Percentiles rank a stretch among this genome's conserved stretches.
Conservation (phyloP, 2,888 invertebrate genomes). For the Mantis religiosa region DNA sequence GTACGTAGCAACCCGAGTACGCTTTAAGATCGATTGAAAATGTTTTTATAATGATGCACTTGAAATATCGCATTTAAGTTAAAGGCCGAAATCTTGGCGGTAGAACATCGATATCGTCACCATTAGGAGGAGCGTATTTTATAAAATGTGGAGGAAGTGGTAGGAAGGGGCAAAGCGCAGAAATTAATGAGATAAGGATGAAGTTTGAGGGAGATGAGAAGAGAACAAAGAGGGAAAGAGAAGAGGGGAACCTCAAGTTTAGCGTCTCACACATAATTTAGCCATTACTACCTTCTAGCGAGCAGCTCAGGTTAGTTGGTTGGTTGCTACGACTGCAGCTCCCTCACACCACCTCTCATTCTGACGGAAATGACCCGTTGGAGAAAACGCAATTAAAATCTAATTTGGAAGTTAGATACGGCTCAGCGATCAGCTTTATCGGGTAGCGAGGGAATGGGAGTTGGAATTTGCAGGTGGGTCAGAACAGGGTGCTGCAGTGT, state of each 20-base stretch:
- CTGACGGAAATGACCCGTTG: slow-evolving; percentile 31
- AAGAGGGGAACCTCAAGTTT: slow-evolving; percentile 8
- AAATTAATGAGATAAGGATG: slow-evolving; percentile 17
- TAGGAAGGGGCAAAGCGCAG: background rate
- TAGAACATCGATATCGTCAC: background rate
- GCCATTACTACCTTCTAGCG: slow-evolving; percentile 20
- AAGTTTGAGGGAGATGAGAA: background rate
- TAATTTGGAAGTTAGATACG: slow-evolving; percentile 32
- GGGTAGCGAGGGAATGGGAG: slow-evolving; percentile 18
- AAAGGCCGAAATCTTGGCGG: background rate
- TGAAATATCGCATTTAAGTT: background rate
- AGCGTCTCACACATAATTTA: slow-evolving; percentile 27
- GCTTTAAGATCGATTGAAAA: background rate
- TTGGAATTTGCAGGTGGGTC: background rate
- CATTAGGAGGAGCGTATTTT: background rate
- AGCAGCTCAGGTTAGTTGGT: slow-evolving; percentile 1
- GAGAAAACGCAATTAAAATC: slow-evolving; percentile 34
- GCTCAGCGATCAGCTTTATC: slow-evolving; percentile 32
- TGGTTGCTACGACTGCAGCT: background rate
- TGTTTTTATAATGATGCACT: background rate
- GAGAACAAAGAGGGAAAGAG: background rate
- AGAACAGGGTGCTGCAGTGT: background rate
- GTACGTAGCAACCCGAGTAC: no score
- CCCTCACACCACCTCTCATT: slow-evolving; percentile 3
- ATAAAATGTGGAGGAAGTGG: background rate